Conservation (phyloP, 37 sponge, comb jelly and placozoan genomes). For the Cliona cf. orientalis region DNA sequence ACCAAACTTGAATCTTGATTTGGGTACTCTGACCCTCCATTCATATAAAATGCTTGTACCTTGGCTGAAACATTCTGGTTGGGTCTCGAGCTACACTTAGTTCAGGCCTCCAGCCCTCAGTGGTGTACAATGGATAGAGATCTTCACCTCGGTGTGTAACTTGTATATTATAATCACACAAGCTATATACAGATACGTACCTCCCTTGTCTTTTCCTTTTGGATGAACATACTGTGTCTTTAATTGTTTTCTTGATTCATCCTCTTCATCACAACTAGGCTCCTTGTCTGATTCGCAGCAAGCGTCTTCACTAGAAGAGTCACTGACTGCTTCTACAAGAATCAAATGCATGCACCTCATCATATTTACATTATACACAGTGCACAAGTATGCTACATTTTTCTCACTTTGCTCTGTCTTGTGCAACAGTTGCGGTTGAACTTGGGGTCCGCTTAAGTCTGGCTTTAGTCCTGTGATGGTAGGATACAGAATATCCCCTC, state of each 20-base stretch:
- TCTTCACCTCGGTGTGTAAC: too few relatives aligned
- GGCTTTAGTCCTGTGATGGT: conserved; percentile 84
- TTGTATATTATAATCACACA: too few relatives aligned
- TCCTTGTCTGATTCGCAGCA: conserved; percentile 5
- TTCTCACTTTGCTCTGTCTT: not conserved
- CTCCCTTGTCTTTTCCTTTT: conserved; percentile 40
- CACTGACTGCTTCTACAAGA: not conserved
- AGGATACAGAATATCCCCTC: conserved; percentile 66
- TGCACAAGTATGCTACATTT: not conserved
- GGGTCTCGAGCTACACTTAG: too few relatives aligned
- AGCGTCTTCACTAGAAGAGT: not conserved
- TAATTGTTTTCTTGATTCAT: not conserved
- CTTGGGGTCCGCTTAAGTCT: conserved; percentile 76
- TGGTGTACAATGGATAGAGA: too few relatives aligned
- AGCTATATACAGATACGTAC: not conserved
- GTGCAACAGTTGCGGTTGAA: conserved; percentile 55
- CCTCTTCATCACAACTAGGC: not conserved
- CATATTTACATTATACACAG: not conserved
- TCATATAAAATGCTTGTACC: too few relatives aligned
- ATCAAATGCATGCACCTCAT: not conserved
- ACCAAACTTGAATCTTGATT: too few relatives aligned
- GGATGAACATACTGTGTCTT: conserved; percentile 34
- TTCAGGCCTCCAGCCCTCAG: too few relatives aligned
- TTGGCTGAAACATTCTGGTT: too few relatives aligned
- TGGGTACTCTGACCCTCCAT: too few relatives aligned